Evolutionary conservation across 2,888 invertebrate species (phyloP).

Genomic region (Pilophorus perplexus): DNA sequence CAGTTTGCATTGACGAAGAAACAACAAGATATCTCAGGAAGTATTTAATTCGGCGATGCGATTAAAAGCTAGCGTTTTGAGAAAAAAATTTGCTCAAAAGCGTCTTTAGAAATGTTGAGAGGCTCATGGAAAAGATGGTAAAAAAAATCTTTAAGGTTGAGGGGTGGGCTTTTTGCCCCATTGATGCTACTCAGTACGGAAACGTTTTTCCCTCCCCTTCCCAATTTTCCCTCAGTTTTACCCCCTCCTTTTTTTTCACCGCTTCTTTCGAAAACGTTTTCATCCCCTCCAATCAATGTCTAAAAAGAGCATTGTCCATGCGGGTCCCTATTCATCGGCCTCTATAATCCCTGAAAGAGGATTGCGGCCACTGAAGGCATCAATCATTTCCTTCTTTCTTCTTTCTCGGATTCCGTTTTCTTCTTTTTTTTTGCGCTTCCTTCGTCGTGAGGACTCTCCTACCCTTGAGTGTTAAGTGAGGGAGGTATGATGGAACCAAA

Average conservation of each 20-base stretch:
- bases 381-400: slow-evolving; percentile 24
- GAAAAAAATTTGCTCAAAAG: too few species aligned
- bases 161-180: background rate
- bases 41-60: too few species aligned
- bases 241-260: background rate
- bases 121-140: too few species aligned
- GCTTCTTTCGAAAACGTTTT: slow-evolving; percentile 1
- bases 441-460: background rate
- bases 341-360: slow-evolving; percentile 22
- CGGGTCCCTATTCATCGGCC: slow-evolving; percentile 9
- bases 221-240: background rate
- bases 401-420: slow-evolving; percentile 1
- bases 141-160: background rate
- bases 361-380: slow-evolving; percentile 20
- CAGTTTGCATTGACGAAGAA: too few species aligned
- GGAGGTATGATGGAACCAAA: too few species aligned
- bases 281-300: background rate
- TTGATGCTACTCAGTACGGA: background rate
- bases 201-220: background rate
- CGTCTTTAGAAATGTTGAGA: too few species aligned
- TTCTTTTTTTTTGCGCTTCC: background rate
- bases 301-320: slow-evolving; percentile 15
- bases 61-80: too few species aligned
- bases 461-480: too few species aligned
- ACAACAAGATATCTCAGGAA: too few species aligned